Evolutionary conservation across 2,888 invertebrate genomes (phyloP).

Genomic region (Onthophagus sagittarius): DNA sequence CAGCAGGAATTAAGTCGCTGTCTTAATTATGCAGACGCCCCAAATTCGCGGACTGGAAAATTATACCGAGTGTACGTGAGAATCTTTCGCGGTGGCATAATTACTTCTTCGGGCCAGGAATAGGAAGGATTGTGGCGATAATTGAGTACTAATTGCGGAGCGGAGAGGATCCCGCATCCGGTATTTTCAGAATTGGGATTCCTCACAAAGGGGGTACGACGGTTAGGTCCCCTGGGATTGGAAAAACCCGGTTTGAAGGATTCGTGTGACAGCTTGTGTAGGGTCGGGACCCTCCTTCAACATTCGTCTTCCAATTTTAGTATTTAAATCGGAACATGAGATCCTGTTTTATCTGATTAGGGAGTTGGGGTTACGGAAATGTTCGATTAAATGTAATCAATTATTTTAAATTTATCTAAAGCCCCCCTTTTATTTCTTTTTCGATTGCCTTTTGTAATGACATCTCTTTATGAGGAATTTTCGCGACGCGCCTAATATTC

Average conservation of each 20-base stretch:
- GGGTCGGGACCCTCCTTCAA: not conserved
- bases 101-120: not conserved
- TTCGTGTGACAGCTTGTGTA: not conserved
- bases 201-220: not conserved
- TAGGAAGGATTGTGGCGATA: not conserved
- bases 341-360: too few species aligned
- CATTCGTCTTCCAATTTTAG: too few species aligned
- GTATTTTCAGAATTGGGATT: not conserved
- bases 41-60: not conserved
- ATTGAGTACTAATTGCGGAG: not conserved
- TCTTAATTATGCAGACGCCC: not conserved
- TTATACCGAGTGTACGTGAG: not conserved
- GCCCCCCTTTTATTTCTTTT: not conserved
- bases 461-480: not conserved
- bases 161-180: not conserved
- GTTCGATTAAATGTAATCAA: not conserved
- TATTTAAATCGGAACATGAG: too few species aligned
- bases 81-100: not conserved
- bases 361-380: too few species aligned
- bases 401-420: not conserved
- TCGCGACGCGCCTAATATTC: constrained; percentile 3
- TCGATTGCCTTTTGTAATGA: not conserved
- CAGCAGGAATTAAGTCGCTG: not conserved
- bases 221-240: not conserved
- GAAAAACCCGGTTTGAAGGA: not conserved